Evolutionary conservation across 2,888 invertebrate genomes (phyloP), one percentile per base, ranked within the genome.

Genomic region (Cyrtodaria siliqua): DNA sequence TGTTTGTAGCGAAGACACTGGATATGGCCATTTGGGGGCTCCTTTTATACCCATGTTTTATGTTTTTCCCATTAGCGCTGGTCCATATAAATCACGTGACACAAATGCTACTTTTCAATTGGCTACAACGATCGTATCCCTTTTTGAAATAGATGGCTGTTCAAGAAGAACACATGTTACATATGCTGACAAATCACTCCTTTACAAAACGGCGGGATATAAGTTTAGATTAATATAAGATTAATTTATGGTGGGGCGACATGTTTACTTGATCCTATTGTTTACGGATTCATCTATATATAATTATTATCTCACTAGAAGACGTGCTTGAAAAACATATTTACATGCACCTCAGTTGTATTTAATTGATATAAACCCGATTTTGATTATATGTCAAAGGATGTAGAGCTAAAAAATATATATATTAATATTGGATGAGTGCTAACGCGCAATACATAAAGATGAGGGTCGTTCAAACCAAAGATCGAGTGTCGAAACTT

Each of bases 111-210:
- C 44, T 6, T 44, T 16, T 44, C 16, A 3, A 44, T 44, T 44
- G 44, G 44, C 16, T 44, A 16, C 4, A 18, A 9, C 33, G 33
- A 33, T 33, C 33, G 33, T 8, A 8, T 33, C 33, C 4, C 4
- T 18, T 44, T 44, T 16, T 44, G 44, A 16, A 44, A 44, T 9
- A 4, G 44, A 3, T 44, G n/a, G n/a, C 20, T 16, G 20, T 18
- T 20, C 61, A 23, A 14, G 42, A 26, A 8, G 1, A 14, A 8
- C 26, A 44, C 20, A 49, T 61, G 61, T 61, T 61, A 33, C 61
- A 49, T 6, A 61, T 61, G 61, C 61, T 61, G 61, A 49, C 49
- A n/a, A 29, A n/a, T 12, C 49, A 24, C 4, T 44, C 33, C 33
- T 33, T 33, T 33, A 8, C 6, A 33, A 33, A 33, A 33, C 33